A percentile compares a stretch with the other conserved stretches of the same genome.
phyloP scores from a whole-genome alignment of 2,113 vertebrate species.

The Ophiodon elongatus region DNA sequence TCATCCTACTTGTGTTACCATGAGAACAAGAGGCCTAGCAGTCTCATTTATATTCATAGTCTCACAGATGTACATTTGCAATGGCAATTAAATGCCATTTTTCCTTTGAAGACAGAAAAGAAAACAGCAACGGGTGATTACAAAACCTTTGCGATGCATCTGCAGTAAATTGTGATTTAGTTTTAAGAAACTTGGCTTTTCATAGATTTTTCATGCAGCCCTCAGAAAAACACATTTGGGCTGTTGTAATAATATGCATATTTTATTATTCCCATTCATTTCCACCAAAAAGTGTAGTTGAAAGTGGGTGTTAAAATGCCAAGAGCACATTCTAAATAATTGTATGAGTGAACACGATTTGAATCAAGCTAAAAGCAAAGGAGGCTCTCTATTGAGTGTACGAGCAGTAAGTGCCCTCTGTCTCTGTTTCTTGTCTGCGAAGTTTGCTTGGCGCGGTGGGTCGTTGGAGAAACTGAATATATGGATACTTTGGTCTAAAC shows the following conservation, averaged over 20 bases:
- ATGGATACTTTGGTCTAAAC: slow-evolving; percentile 33
- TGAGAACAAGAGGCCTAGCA: slow-evolving; percentile 78
- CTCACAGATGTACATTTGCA: slow-evolving; percentile 79
- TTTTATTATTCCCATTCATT: slow-evolving; percentile 59
- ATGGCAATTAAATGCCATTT: slow-evolving; percentile 79
- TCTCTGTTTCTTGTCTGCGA: slow-evolving; percentile 45
- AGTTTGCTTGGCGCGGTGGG: slow-evolving; percentile 51
- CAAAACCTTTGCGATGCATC: slow-evolving; percentile 42
- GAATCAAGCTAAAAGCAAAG: slow-evolving; percentile 68
- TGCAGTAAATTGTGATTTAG: slow-evolving; percentile 39
- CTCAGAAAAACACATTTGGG: slow-evolving; percentile 39
- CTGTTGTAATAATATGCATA: slow-evolving; percentile 53
- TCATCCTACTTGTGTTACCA: slow-evolving; percentile 80
- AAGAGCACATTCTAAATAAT: slow-evolving; percentile 65
- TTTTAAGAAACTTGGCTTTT: slow-evolving; percentile 43
- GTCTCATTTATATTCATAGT: slow-evolving; percentile 81
- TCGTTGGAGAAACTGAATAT: slow-evolving; percentile 29
- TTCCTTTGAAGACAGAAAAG: slow-evolving; percentile 62
- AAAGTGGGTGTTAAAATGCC: slow-evolving; percentile 57
- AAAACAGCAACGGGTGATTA: slow-evolving; percentile 36
- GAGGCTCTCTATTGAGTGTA: slow-evolving; percentile 32
- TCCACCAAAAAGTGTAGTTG: slow-evolving; percentile 33
- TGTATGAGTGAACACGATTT: slow-evolving; percentile 63
- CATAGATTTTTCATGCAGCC: slow-evolving; percentile 56
- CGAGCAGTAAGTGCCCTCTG: slow-evolving; percentile 52